Percentiles rank a stretch among this genome's conserved stretches.
phyloP scores from a whole-genome alignment of 2,888 invertebrate species.

The Drosophila nr. medialis region DNA sequence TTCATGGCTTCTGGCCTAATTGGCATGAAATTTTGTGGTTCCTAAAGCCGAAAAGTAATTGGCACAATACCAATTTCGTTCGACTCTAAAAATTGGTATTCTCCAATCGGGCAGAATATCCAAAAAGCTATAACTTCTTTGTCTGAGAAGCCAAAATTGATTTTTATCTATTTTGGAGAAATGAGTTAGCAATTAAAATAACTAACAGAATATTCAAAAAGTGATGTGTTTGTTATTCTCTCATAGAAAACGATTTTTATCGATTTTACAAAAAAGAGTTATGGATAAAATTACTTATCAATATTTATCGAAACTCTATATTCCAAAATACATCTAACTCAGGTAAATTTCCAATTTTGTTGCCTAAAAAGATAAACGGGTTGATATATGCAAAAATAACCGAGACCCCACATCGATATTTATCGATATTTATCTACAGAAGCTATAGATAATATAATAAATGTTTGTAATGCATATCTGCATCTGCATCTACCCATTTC shows the following conservation, averaged over 20 bases:
- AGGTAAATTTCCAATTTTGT: background rate
- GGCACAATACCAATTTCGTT: background rate
- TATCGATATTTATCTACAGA: background rate
- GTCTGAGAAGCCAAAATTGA: background rate
- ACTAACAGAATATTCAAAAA: background rate
- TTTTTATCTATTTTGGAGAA: background rate
- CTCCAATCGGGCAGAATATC: background rate
- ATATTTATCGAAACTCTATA: background rate
- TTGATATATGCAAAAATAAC: background rate
- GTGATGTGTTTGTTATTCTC: fast-evolving
- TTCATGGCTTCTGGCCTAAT: background rate
- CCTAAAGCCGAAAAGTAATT: no score
- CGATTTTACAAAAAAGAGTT: background rate
- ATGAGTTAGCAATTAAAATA: background rate
- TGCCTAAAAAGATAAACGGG: no score
- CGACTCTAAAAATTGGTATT: fast-evolving
- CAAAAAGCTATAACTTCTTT: background rate
- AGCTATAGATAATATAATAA: background rate
- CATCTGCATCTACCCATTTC: background rate
- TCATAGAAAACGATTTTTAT: background rate
- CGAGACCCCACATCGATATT: background rate
- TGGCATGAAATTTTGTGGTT: background rate
- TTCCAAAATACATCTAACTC: no score
- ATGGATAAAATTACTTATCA: background rate
- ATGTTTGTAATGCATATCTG: background rate